Base-by-base conservation (phyloP, 1,140 invertebrate genomes). In the Tribolium castaneum region DNA sequence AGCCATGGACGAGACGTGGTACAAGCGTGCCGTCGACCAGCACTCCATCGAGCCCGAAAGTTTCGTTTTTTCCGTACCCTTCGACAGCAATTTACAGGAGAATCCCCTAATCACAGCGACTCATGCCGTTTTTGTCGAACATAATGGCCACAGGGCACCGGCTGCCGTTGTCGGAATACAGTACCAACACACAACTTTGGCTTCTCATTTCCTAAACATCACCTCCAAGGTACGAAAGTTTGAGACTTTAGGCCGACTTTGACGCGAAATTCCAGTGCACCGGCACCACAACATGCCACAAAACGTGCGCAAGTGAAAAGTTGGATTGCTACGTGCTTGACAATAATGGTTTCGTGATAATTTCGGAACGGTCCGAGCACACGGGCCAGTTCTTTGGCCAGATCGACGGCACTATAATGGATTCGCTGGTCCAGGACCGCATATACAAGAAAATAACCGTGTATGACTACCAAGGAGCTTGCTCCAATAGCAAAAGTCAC, bases 331-430 rank as follows among this genome's bases (percentile, higher is more conserved):
- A 96, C 85, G 93, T 98, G 7, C 87, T 98, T 45, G 96, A 98
- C 83, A 96, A 97, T 85, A 97, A 96, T 86, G 96, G 96, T 6
- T 98, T 97, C 86, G 93, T 98, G n/a, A 94, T 98, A 30, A 92
- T 97, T 19, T 97, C 95, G 3, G 95, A 97, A 86, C 92, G 94
- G 77, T 89, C 90, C 30, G 91, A 94, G 62, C 93, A 97, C 83
- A 96, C 95, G 2, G 95, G 95, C 7, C 90, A 93, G 81, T 98
- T 98, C 87, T 98, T 98, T 83, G 96, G 96, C 0, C 95, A 97
- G 85, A 94, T 97, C 52, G 96, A 98, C 85, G 96, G 96, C n/a
- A 97, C 95, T 1, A 95, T 98, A 54, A 97, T 98, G 94, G 95
- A 97, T 85, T 96, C 95, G 0, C 86, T 98, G 22, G 95, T 98